Conservation (phyloP, 1,140 invertebrate species). For the Bombus balteatus region DNA sequence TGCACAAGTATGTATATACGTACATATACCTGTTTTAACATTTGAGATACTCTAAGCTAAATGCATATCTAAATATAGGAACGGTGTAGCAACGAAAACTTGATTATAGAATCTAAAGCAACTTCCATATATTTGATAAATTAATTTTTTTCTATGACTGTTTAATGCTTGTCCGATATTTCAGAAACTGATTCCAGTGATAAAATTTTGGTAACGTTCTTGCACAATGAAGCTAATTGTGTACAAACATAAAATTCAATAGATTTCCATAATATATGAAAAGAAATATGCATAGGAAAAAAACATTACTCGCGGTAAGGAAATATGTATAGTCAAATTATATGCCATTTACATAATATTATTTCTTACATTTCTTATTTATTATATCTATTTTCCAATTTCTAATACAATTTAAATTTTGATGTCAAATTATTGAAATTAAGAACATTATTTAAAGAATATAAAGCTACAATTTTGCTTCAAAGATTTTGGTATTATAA, state of each 20-base stretch:
- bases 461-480: neutral
- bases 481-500: neutral
- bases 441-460: neutral
- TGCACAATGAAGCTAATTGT: neutral
- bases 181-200: neutral
- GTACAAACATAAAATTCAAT: neutral
- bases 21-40: constrained; percentile 63
- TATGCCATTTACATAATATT: neutral
- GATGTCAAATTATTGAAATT: neutral
- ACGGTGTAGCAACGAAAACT: constrained; percentile 38
- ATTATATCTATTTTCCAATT: neutral
- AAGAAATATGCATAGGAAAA: neutral
- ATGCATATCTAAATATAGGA: constrained; percentile 67
- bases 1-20: constrained; percentile 43
- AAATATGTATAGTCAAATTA: neutral
- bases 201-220: constrained; percentile 3
- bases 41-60: constrained; percentile 60
- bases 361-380: neutral
- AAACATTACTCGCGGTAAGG: neutral
- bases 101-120: constrained; percentile 15
- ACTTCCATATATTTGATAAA: constrained; percentile 5
- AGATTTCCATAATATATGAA: neutral
- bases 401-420: neutral
- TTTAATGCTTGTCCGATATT: neutral
- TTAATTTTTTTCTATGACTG: neutral